phyloP scores from a whole-genome alignment of 2,888 invertebrate genomes.

The Amphiduros pacificus region DNA sequence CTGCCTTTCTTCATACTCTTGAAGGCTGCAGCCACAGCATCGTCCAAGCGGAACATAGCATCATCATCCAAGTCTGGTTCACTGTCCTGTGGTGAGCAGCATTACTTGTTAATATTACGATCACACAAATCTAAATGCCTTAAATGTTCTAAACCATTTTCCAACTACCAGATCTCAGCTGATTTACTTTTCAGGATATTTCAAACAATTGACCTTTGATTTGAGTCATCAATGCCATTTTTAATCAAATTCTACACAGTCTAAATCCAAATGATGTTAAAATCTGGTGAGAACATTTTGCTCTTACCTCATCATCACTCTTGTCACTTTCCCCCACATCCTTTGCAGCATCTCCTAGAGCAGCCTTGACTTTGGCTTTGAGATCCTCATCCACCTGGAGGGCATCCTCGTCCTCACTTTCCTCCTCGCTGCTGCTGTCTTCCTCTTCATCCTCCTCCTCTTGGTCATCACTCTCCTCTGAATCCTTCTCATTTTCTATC shows the following conservation, averaged over 20 bases:
- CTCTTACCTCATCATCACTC: constrained; percentile 40
- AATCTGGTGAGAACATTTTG: no score
- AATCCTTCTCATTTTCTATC: constrained; percentile 18
- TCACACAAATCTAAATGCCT: no score
- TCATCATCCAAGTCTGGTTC: constrained; percentile 70
- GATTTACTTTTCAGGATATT: no score
- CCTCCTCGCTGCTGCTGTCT: constrained; percentile 21
- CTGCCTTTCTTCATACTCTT: constrained; percentile 50
- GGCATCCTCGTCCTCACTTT: constrained; percentile 20
- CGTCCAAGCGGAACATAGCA: constrained; percentile 74
- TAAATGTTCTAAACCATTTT: no score
- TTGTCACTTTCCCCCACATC: neutral
- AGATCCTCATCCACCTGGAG: constrained; percentile 13
- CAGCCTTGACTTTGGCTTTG: constrained; percentile 5
- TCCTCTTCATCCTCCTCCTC: neutral
- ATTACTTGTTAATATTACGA: no score
- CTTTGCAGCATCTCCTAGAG: constrained; percentile 9
- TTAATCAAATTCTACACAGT: no score
- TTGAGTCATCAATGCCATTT: no score
- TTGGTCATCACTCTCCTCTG: constrained; percentile 19
- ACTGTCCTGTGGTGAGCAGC: neutral
- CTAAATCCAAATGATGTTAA: no score
- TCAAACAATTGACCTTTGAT: no score
- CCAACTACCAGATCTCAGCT: no score
- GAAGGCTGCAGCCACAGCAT: constrained; percentile 75